Evolutionary conservation across 1,140 invertebrate genomes (phyloP), one percentile per base, ranked within the genome.

Genomic region (Pseudachorutes palmiensis): DNA sequence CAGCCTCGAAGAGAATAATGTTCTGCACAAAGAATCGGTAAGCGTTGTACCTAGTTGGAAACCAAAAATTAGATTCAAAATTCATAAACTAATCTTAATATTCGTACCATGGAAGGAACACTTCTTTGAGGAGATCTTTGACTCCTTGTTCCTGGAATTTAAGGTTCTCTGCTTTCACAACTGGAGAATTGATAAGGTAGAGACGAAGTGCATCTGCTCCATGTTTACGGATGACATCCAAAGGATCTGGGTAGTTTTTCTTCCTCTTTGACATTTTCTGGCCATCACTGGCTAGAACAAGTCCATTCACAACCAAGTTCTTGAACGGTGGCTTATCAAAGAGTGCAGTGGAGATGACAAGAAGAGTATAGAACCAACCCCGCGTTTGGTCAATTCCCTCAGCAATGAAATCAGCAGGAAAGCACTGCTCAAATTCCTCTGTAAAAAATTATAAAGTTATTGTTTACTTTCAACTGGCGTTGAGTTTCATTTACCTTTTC

Each of bases 181-280:
- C 95, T 0, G 97, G 97, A 16, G 96, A 99, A 81, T 98, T 98
- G 68, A 99, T 94, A 31, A 99, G 82, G 79, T 99, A 99, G 1
- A 99, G 80, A 70, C 95, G 84, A 2, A 99, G 79, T 28, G 97
- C 94, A 83, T 99, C 97, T 1, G 96, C 96, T 19, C 97, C 97
- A 81, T 93, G 98, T 78, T 97, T 94, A 61, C 87, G 79, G 1
- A 98, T 87, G 55, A 99, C 75, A 72, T 92, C 86, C 79, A 94
- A 83, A 1, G 97, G 96, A 82, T 99, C 94, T 0, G 97, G 96
- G 80, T 97, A 99, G 78, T 99, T 99, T 78, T 98, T 97, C 80
- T 98, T 98, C 19, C 96, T 84, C 77, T 99, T 99, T 0, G 94
- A 98, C 97, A 99, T 99, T 79, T 99, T 99, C 77, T 97, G 92